A percentile compares a stretch with the other conserved stretches of the same genome.
Evolutionary conservation across 2,113 vertebrate species (phyloP).

Genomic region (Ophthalmotilapia sp.): DNA sequence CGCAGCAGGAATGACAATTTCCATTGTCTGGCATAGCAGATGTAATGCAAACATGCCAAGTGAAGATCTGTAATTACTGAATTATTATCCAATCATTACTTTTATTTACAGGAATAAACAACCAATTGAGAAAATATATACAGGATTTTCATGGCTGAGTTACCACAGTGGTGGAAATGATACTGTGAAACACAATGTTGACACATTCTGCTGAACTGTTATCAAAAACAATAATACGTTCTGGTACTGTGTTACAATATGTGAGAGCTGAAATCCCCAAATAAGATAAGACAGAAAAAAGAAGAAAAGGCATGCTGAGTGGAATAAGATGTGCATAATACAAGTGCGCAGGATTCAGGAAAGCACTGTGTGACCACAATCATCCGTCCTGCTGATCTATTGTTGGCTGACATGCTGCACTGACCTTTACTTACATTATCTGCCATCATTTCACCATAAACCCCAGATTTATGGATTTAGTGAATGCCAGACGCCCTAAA

Average conservation of each 20-base stretch:
- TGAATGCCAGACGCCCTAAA: slow-evolving; percentile 64
- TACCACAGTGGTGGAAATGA: not conserved
- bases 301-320: not conserved
- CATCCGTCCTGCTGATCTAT: slow-evolving; percentile 53
- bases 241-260: not conserved
- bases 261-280: not conserved
- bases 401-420: slow-evolving; percentile 41
- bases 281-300: not conserved
- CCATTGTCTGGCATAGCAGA: not conserved
- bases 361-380: slow-evolving; percentile 25
- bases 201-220: slow-evolving; percentile 9
- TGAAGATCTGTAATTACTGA: slow-evolving; percentile 8
- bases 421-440: slow-evolving; percentile 70
- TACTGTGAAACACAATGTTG: slow-evolving; percentile 43
- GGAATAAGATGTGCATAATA: not conserved
- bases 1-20: not conserved
- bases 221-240: slow-evolving; percentile 26
- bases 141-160: slow-evolving; percentile 27
- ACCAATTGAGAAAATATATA: slow-evolving; percentile 34
- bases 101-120: slow-evolving; percentile 18
- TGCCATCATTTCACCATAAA: slow-evolving; percentile 66
- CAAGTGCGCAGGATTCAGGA: not conserved
- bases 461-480: slow-evolving; percentile 56
- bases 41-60: slow-evolving; percentile 6
- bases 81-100: slow-evolving; percentile 30